Evolutionary conservation across 2,113 vertebrate genomes (phyloP).

Genomic region (Bagarius yarrelli): DNA sequence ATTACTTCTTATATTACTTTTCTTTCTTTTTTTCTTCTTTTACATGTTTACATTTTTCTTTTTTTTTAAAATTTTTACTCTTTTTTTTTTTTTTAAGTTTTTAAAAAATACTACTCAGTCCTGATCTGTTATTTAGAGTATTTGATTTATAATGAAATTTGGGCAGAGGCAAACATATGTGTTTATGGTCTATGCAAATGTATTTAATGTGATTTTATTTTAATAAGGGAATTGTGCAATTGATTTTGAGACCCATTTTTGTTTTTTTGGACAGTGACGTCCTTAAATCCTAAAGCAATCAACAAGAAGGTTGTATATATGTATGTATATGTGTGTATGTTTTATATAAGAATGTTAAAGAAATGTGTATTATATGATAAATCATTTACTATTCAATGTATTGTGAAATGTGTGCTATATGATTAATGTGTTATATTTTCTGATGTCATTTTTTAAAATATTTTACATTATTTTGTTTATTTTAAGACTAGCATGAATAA

Average conservation of each 20-base stretch:
- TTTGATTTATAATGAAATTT: conserved; percentile 56
- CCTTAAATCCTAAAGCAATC: conserved; percentile 16
- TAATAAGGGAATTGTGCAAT: conserved; percentile 53
- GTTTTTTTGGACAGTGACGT: neutral
- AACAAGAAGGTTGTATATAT: neutral
- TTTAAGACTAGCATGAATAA: conserved; percentile 4
- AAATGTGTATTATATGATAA: conserved; percentile 10
- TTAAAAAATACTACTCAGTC: neutral
- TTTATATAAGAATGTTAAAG: conserved; percentile 1
- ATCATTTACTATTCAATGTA: conserved; percentile 39
- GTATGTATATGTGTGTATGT: neutral
- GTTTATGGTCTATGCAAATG: conserved; percentile 63
- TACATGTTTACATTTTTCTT: too few species aligned
- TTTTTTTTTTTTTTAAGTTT: too few species aligned
- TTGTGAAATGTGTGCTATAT: neutral
- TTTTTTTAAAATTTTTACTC: too few species aligned
- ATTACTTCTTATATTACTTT: neutral
- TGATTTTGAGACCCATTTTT: conserved; percentile 54
- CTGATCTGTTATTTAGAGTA: neutral
- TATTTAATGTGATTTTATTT: conserved; percentile 7
- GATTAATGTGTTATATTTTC: conserved; percentile 46
- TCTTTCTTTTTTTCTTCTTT: neutral
- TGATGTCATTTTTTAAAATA: conserved; percentile 23
- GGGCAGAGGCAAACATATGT: conserved; percentile 64
- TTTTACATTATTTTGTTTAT: neutral